Evolutionary conservation across 2,888 invertebrate species (phyloP), one percentile per base, ranked within the genome.

Genomic region (Sinopyrophorus schimmeli): DNA sequence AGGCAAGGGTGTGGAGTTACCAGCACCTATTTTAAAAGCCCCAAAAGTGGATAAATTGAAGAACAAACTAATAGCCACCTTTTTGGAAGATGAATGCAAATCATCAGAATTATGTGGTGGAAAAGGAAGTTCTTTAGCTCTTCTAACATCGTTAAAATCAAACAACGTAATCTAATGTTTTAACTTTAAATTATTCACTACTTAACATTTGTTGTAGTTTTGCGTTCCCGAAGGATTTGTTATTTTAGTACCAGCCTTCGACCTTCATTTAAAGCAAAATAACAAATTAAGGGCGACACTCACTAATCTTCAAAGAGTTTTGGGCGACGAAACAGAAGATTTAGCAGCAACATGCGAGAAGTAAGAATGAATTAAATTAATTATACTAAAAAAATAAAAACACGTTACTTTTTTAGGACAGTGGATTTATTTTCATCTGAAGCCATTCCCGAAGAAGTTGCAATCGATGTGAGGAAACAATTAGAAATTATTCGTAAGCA

Each of bases 81-180:
- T 85, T 15, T 70, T 73, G 4, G 76, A 76, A 6, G 62, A 65
- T 1, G 74, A 74, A 7, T 78, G 83, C 15, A 74, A 76, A 14
- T 79, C 80, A 53, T 71, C 80, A 0, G 67, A 70, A 5, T 67
- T 84, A 5, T 84, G 86, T 0, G 92, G 92, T 0, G 90, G 89
- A 1, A 92, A 91, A 70, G 90, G 87, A 5, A 82, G 85, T 1
- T 89, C 90, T 1, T 71, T 92, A 7, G 87, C 87, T 0, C 69
- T 84, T 23, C 72, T 91, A 30, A 71, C 76, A 5, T 67, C 70
- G 11, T 71, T 80, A 40, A 59, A 69, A 10, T 61, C 67, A 2
- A 62, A 73, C 27, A 69, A 78, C 63, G 82, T 81, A 71, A 56
- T n/a, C n/a, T n/a, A n/a, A n/a, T n/a, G 58, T 50, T 37, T 51